phyloP scores from a whole-genome alignment of 2,888 invertebrate species.

The Hydraecia micacea region DNA sequence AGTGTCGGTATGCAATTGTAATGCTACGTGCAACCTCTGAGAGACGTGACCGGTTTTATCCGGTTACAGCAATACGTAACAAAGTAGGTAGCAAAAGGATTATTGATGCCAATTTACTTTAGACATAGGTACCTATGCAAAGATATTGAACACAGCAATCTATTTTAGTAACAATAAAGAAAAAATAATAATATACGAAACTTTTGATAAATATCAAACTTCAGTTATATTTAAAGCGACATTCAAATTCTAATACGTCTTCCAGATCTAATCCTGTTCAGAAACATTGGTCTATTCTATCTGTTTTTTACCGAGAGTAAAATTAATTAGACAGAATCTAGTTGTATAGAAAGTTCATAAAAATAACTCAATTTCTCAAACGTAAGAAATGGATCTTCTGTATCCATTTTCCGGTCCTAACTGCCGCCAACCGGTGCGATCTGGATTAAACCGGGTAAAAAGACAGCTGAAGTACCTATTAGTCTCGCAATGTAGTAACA shows the following conservation, averaged over 20 bases:
- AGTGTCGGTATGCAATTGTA: conserved; percentile 53
- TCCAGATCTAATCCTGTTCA: not conserved
- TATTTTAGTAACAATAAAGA: not conserved
- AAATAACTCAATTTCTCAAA: not conserved
- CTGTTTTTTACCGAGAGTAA: not conserved
- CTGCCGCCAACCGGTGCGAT: conserved; percentile 37
- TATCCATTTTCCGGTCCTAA: not conserved
- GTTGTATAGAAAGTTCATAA: not conserved
- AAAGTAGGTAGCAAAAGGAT: not conserved
- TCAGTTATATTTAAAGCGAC: not conserved
- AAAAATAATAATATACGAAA: not conserved
- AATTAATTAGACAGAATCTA: not conserved
- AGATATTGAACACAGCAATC: not conserved
- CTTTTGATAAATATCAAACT: not conserved
- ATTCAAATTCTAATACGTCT: not conserved
- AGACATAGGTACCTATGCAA: too few species aligned
- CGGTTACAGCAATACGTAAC: conserved; percentile 25
- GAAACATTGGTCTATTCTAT: not conserved
- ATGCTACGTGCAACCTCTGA: conserved; percentile 49
- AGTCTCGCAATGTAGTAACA: conserved; percentile 35
- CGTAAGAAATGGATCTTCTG: conserved; percentile 12
- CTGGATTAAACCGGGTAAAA: conserved; percentile 53
- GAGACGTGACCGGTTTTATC: conserved; percentile 58
- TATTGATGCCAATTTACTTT: not conserved
- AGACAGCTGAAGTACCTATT: conserved; percentile 60